Evolutionary conservation across 1,140 invertebrate genomes (phyloP).

Genomic region (Grapholita molesta): DNA sequence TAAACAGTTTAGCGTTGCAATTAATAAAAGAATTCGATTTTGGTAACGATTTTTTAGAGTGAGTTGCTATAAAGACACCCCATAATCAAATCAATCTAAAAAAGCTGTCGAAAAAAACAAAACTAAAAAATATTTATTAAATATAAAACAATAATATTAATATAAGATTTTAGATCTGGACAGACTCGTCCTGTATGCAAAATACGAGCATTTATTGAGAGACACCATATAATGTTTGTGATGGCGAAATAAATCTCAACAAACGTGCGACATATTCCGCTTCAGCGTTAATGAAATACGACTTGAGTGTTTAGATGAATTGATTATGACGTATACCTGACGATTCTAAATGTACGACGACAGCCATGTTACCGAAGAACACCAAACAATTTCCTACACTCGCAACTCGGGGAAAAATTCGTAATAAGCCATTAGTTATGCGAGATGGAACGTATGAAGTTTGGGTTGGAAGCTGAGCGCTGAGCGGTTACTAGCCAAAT

Average conservation of each 20-base stretch:
- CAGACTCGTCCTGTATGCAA: no score
- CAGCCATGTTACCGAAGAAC: background rate
- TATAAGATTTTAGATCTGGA: no score
- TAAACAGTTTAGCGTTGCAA: no score
- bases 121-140: no score
- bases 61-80: no score
- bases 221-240: no score
- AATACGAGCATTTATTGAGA: no score
- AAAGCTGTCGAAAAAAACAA: no score
- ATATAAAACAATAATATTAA: no score
- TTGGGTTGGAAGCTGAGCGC: background rate
- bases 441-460: constrained; percentile 21
- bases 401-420: constrained; percentile 20
- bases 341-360: background rate
- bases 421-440: constrained; percentile 39
- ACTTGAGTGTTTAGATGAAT: background rate
- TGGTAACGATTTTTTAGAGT: no score
- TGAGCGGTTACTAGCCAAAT: background rate
- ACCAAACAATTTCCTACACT: constrained; percentile 23
- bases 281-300: background rate
- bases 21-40: no score
- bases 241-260: background rate
- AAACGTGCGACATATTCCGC: background rate
- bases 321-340: background rate
- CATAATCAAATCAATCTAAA: no score